Evolutionary conservation across 2,797 vertebrate species (phyloP).

Genomic region (Arctocebus calabarensis): DNA sequence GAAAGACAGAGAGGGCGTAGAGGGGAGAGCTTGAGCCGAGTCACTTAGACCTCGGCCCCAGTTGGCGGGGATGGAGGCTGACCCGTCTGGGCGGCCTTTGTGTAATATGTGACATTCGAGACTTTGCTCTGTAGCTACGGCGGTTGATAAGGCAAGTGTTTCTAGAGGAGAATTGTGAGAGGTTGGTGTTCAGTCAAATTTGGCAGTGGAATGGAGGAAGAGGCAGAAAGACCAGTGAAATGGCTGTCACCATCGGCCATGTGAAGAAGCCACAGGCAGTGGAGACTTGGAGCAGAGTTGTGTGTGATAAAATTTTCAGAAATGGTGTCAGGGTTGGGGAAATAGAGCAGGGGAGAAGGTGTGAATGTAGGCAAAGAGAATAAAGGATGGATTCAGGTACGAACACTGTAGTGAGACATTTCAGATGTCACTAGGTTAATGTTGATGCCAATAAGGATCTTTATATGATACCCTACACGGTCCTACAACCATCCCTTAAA

Average conservation of each 20-base stretch:
- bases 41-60: background rate
- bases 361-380: background rate
- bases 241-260: background rate
- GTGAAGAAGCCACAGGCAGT: background rate
- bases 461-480: slow-evolving; percentile 8
- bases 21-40: background rate
- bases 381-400: background rate
- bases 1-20: background rate
- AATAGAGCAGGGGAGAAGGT: background rate
- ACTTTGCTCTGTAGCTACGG: background rate
- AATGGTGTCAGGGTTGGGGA: background rate
- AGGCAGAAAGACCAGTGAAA: background rate
- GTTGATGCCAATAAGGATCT: slow-evolving; percentile 29
- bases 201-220: background rate
- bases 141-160: background rate
- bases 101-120: background rate
- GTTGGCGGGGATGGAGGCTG: accelerated
- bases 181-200: background rate
- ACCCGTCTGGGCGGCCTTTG: background rate
- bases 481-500: background rate
- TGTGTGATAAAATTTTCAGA: background rate
- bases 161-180: background rate
- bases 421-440: background rate
- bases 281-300: background rate
- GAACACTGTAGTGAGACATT: background rate